phyloP scores from a whole-genome alignment of 2,888 invertebrate species.

The Nowickia ferox region DNA sequence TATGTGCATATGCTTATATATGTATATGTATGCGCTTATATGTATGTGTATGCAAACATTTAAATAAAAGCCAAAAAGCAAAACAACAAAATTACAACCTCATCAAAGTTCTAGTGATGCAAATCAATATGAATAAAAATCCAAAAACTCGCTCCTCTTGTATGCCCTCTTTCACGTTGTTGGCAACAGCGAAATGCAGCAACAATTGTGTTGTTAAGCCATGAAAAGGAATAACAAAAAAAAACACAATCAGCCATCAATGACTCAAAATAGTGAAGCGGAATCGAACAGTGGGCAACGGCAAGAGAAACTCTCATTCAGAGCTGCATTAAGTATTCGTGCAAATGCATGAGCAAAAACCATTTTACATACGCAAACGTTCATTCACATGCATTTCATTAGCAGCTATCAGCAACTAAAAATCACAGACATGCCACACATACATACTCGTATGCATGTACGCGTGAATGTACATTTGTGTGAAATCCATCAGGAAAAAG shows the following conservation, averaged over 20 bases:
- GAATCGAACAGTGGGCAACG: constrained; percentile 6
- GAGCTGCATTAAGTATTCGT: background rate
- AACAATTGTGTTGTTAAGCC: constrained; percentile 63
- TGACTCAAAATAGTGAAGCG: constrained; percentile 37
- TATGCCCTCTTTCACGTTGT: constrained; percentile 53
- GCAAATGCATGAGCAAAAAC: constrained; percentile 9
- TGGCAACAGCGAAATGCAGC: constrained; percentile 39
- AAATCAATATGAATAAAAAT: constrained; percentile 56
- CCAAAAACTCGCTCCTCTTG: constrained; percentile 27
- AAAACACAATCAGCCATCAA: constrained; percentile 33
- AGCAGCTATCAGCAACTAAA: constrained; percentile 67
- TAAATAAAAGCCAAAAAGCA: background rate
- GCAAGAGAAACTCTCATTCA: background rate
- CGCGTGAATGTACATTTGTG: no score
- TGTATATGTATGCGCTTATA: background rate
- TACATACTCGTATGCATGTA: background rate
- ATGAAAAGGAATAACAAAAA: constrained; percentile 22
- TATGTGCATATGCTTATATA: background rate
- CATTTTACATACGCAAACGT: constrained; percentile 64
- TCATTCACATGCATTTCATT: constrained; percentile 74
- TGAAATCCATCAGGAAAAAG: constrained; percentile 7
- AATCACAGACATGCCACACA: constrained; percentile 59
- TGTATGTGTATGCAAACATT: background rate
- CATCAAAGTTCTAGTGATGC: constrained; percentile 62
- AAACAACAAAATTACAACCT: constrained; percentile 14